phyloP scores from a whole-genome alignment of 2,888 invertebrate species.

The Anticlea derivata region DNA sequence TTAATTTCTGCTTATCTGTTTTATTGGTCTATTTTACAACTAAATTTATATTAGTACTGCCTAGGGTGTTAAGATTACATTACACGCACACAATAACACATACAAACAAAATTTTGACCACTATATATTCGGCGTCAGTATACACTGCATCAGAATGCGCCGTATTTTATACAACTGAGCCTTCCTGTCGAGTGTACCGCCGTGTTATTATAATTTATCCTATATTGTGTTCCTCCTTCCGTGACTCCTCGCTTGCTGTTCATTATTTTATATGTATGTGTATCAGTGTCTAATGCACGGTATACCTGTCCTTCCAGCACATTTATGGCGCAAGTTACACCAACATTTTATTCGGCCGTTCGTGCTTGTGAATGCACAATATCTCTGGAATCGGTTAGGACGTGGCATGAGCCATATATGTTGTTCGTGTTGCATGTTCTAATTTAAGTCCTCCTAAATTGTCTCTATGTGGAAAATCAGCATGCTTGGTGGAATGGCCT shows the following conservation, averaged over 20 bases:
- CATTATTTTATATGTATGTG: slow-evolving; percentile 60
- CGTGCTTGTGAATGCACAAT: slow-evolving; percentile 80
- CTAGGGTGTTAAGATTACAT: slow-evolving; percentile 42
- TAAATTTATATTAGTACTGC: slow-evolving; percentile 51
- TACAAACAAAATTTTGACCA: slow-evolving; percentile 52
- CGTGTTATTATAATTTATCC: slow-evolving; percentile 60
- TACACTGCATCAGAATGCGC: slow-evolving; percentile 75
- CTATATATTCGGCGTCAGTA: slow-evolving; percentile 59
- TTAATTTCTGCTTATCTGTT: slow-evolving; percentile 15
- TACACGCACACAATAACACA: slow-evolving; percentile 47
- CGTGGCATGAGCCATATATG: slow-evolving; percentile 79
- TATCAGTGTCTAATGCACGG: slow-evolving; percentile 78
- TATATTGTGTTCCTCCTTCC: slow-evolving; percentile 65
- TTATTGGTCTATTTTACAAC: slow-evolving; percentile 14
- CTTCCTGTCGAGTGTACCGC: slow-evolving; percentile 69
- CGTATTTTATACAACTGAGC: slow-evolving; percentile 64
- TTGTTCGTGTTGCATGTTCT: slow-evolving; percentile 82
- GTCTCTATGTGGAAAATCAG: slow-evolving; percentile 71
- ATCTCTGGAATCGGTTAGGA: slow-evolving; percentile 66
- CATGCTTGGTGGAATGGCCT: slow-evolving; percentile 81
- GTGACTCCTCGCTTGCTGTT: slow-evolving; percentile 77
- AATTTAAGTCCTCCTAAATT: slow-evolving; percentile 68
- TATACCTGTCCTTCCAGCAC: slow-evolving; percentile 78
- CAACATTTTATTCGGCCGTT: slow-evolving; percentile 68
- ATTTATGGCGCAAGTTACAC: slow-evolving; percentile 73